Conservation (phyloP, 2,888 invertebrate genomes). For the Apamea epomidion region DNA sequence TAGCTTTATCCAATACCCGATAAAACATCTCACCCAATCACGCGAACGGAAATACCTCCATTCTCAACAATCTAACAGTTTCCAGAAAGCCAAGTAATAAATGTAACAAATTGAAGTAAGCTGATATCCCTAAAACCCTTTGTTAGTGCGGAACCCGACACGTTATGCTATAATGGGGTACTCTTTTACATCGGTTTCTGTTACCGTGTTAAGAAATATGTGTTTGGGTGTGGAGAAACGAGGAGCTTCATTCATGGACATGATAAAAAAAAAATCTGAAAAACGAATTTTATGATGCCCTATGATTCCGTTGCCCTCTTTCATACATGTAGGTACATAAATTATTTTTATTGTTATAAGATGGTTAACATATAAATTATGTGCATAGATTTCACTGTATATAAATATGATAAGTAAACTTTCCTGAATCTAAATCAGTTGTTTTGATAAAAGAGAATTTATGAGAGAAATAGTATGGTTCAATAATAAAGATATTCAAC, state of each 20-base stretch:
- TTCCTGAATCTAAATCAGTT: background rate
- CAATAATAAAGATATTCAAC: too few relatives aligned
- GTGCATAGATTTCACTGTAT: background rate
- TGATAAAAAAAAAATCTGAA: background rate
- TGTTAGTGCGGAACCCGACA: slow-evolving; percentile 55
- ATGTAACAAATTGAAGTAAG: slow-evolving; percentile 60
- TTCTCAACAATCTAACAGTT: slow-evolving; percentile 21
- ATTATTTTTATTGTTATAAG: background rate
- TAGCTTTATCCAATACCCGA: background rate
- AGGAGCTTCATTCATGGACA: background rate
- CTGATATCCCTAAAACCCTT: slow-evolving; percentile 61
- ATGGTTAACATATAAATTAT: background rate
- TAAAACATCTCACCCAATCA: slow-evolving; percentile 34
- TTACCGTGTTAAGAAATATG: slow-evolving; percentile 38
- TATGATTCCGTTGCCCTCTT: too few relatives aligned
- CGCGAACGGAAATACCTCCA: slow-evolving; percentile 6
- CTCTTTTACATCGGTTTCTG: slow-evolving; percentile 44
- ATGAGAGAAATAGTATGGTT: background rate
- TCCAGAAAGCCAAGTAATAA: slow-evolving; percentile 55
- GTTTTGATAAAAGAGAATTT: background rate
- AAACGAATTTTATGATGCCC: background rate
- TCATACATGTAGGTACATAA: background rate
- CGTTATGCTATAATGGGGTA: slow-evolving; percentile 55
- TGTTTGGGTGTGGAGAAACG: background rate
- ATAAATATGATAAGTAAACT: background rate